Evolutionary conservation across 1,140 invertebrate species (phyloP), one percentile per base, ranked within the genome.

Genomic region (Drosophila neocordata): DNA sequence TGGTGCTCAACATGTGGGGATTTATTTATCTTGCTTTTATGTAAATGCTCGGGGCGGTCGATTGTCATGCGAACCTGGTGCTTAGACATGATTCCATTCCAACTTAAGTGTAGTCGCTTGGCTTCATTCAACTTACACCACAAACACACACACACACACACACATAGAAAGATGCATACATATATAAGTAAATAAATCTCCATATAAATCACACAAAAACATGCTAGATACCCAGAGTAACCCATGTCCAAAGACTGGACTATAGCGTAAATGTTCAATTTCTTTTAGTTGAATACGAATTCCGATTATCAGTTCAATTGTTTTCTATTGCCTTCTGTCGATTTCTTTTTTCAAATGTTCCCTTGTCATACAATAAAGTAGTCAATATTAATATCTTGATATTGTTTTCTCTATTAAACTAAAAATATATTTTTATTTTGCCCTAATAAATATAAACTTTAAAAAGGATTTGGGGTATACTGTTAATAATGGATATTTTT

Each of bases 21-120:
- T 77, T 70, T 75, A 75, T 77, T 77, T 77, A 77, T 77, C 64
- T 77, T 77, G 67, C 67, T 71, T 70, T 77, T 77, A 77, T 77
- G 75, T 67, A 77, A 77, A 77, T 77, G 72, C 31, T 60, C 59
- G 9, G n/a, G 15, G 72, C 72, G 57, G 48, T 56, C 57, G 72
- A 75, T 75, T 75, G 67, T 75, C 72, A 67, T 71, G 75, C 27
- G 67, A 71, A 67, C 70, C 67, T 63, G 27, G 72, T 66, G 75
- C 75, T 77, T 77, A 77, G 73, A 71, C 75, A 75, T 75, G 75
- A 66, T 66, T 71, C 55, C 55, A 59, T 67, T 77, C 48, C 48
- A 60, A 41, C 27, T 34, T 35, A 24, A 35, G 57, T 31, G 35
- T 24, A 37, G 35, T 41, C 57, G 35, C 57, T 41, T 59, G 57